Evolutionary conservation across 1,140 invertebrate genomes (phyloP).

Genomic region (Bombus waltoni): DNA sequence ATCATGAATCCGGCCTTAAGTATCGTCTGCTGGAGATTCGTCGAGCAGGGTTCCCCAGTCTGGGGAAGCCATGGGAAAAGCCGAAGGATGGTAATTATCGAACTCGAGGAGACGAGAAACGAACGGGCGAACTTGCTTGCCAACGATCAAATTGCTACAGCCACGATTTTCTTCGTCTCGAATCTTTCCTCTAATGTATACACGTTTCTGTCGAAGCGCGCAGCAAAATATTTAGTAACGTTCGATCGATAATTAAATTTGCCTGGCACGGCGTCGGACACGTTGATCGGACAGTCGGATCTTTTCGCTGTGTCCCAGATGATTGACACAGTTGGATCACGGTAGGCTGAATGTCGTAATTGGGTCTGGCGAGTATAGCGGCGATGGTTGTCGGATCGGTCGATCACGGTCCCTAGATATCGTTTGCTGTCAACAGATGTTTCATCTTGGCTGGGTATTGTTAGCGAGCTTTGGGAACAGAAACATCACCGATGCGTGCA

Average conservation of each 20-base stretch:
- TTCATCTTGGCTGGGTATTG: neutral
- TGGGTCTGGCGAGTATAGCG: slow-evolving; percentile 26
- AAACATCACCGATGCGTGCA: neutral
- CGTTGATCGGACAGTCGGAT: neutral
- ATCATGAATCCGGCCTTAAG: neutral
- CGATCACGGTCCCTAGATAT: slow-evolving; percentile 15
- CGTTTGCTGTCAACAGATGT: slow-evolving; percentile 35
- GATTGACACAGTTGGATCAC: slow-evolving; percentile 11
- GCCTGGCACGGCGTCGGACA: neutral
- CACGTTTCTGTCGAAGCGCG: neutral
- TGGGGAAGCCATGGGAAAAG: neutral
- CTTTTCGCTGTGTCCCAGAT: neutral
- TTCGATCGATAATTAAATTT: slow-evolving; percentile 2
- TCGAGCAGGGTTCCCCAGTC: neutral
- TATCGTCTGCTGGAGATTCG: neutral
- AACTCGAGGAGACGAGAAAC: neutral
- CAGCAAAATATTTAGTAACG: neutral
- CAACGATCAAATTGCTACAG: neutral
- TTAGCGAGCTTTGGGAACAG: slow-evolving; percentile 17
- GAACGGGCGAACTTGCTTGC: neutral
- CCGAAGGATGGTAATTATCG: neutral
- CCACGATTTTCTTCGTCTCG: no score
- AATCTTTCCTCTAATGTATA: neutral
- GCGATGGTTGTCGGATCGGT: slow-evolving; percentile 7
- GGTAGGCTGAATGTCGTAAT: slow-evolving; percentile 19